Evolutionary conservation across 1,140 invertebrate genomes (phyloP).

Genomic region (Bombus soroeensis): DNA sequence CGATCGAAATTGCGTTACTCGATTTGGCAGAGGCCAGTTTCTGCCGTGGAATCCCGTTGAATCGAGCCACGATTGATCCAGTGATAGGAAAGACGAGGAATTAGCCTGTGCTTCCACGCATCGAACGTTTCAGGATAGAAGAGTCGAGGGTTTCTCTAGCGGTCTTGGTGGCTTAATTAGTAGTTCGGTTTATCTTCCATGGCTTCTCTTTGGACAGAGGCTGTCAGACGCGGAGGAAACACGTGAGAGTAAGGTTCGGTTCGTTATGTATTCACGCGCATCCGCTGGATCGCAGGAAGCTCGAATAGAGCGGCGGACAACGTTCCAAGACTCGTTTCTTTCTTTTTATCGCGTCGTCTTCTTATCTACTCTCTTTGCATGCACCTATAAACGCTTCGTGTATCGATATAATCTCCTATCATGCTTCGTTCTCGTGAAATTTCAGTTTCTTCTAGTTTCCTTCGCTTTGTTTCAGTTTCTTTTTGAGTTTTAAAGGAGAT

Average conservation of each 20-base stretch:
- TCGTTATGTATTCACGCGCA: slow-evolving; percentile 61
- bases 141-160: background rate
- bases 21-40: slow-evolving; percentile 38
- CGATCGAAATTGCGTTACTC: slow-evolving; percentile 43
- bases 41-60: background rate
- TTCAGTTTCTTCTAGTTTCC: background rate
- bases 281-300: slow-evolving; percentile 36
- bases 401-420: background rate
- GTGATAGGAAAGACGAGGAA: slow-evolving; percentile 1
- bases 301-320: background rate
- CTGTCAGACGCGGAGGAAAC: slow-evolving; percentile 37
- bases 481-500: background rate
- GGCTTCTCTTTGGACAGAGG: slow-evolving; percentile 33
- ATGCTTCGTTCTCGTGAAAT: background rate
- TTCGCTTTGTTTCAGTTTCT: too few relatives aligned
- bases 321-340: background rate
- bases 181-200: slow-evolving; percentile 55
- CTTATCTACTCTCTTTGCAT: background rate
- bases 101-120: background rate
- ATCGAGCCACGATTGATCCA: slow-evolving; percentile 13
- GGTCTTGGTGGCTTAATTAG: slow-evolving; percentile 53
- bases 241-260: slow-evolving; percentile 9
- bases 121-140: background rate
- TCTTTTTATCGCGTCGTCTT: background rate
- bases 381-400: background rate